Evolutionary conservation across 2,113 vertebrate genomes (phyloP).

Genomic region (Oncorhynchus masou): DNA sequence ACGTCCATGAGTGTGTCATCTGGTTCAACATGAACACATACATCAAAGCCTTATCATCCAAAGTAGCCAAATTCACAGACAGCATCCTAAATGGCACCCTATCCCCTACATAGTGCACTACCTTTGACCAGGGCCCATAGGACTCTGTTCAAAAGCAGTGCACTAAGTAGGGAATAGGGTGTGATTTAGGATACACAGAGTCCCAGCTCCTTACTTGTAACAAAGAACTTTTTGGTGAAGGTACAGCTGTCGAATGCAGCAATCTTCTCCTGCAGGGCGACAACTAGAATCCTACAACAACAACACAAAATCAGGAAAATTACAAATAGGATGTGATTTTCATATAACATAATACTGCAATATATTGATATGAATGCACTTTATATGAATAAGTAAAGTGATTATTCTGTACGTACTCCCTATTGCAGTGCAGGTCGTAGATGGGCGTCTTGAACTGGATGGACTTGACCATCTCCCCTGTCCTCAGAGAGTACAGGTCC

Average conservation of each 20-base stretch:
- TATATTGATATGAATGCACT: background rate
- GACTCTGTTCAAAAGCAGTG: too few species aligned
- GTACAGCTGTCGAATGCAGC: slow-evolving; percentile 98
- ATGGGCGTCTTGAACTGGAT: slow-evolving; percentile 99
- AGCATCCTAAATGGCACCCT: background rate
- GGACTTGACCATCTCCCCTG: slow-evolving; percentile 96
- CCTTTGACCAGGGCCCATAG: too few species aligned
- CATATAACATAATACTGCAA: background rate
- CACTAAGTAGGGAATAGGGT: background rate
- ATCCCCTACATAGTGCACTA: too few species aligned
- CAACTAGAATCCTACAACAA: slow-evolving; percentile 85
- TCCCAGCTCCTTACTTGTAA: slow-evolving; percentile 86
- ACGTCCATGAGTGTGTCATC: background rate
- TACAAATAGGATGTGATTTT: rapidly evolving
- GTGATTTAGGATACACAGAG: background rate
- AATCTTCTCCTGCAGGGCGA: slow-evolving; percentile 96
- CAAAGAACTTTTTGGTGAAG: slow-evolving; percentile 98
- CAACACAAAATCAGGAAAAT: slow-evolving; percentile 24
- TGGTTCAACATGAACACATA: too few species aligned
- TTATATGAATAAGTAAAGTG: background rate
- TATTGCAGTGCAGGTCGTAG: slow-evolving; percentile 95
- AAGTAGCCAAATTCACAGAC: too few species aligned
- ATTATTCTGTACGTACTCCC: slow-evolving; percentile 75
- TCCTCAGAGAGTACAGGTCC: slow-evolving; percentile 92
- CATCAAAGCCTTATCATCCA: too few species aligned